Percentiles rank a stretch among this genome's conserved stretches.
phyloP scores from a whole-genome alignment of 1,140 invertebrate species.

The Scaptomyza hsui region DNA sequence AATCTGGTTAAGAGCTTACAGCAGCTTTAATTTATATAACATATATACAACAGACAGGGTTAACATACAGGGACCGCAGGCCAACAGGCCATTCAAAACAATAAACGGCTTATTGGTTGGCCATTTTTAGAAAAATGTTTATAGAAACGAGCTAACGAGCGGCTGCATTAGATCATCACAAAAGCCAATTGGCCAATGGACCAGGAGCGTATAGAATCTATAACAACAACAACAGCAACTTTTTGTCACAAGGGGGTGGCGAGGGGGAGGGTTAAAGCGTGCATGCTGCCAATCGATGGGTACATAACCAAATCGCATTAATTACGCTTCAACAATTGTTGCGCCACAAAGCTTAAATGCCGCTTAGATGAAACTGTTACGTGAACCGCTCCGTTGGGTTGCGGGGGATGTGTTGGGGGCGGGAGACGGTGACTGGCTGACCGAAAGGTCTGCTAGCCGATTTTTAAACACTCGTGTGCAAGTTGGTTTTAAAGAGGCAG shows the following conservation, averaged over 20 bases:
- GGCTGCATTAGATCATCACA: conserved; percentile 44
- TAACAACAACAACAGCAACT: conserved; percentile 19
- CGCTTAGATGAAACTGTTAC: conserved; percentile 58
- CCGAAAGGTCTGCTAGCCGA: no score
- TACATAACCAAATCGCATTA: conserved; percentile 79
- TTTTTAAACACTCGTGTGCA: no score
- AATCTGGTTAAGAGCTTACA: conserved; percentile 8
- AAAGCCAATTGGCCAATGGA: conserved; percentile 56
- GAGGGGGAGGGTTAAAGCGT: background rate
- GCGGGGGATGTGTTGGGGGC: background rate
- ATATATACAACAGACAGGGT: background rate
- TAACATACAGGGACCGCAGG: no score
- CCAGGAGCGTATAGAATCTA: conserved; percentile 17
- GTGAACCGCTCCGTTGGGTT: background rate
- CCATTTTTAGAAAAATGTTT: conserved; percentile 57
- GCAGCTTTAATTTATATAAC: background rate
- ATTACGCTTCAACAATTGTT: conserved; percentile 80
- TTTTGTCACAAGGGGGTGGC: background rate
- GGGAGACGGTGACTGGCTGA: background rate
- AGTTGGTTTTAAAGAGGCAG: no score
- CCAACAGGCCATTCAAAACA: conserved; percentile 5
- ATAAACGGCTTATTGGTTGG: conserved; percentile 41
- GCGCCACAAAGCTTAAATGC: conserved; percentile 79
- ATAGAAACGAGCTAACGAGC: conserved; percentile 19
- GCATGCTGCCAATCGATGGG: conserved; percentile 65